Evolutionary conservation across 2,113 vertebrate genomes (phyloP), one percentile per base, ranked within the genome.

Genomic region (Odocoileus virginianus): DNA sequence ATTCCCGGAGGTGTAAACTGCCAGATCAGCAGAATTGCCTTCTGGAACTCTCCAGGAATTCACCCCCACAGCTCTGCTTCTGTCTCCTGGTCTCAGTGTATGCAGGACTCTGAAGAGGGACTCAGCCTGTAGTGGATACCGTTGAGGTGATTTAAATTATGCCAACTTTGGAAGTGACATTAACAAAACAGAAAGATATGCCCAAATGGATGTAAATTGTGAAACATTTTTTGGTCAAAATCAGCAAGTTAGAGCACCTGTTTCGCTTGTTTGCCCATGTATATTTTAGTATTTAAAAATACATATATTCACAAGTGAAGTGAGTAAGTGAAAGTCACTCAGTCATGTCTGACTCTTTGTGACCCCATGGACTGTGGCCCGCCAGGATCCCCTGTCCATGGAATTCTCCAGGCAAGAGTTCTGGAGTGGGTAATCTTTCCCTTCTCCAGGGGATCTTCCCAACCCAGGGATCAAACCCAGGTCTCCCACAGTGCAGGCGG

Each of bases 11-110:
- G 58, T 96, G n/a, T 87, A 87, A 61, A 92, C 21, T 86, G 25
- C 40, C 71, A 55, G 93, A 52, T 96, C 87, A 89, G 82, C 97
- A 95, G 11, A n/a, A 64, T 74, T 6, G 6, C n/a, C 93, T 96
- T 74, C 78, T 96, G 45, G 52, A 96, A 74, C 19, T 25, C 28
- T 86, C 84, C 33, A 91, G 81, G 30, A 58, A 93, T 93, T 76
- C 28, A 88, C 55, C 60, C 15, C 7, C 19, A 78, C 76, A 84
- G 23, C 21, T 64, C 82, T 30, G 23, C 21, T 94, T 91, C 87
- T 50, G 55, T 87, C 30, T 4, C 4, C 16, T 58, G 27, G 8
- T 12, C 10, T 76, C 9, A 79, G 3, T 91, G 87, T 82, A 64
- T 55, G 36, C 4, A 47, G 23, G 45, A 7, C 61, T 92, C 91